Percentiles rank a stretch among this genome's conserved stretches.
phyloP scores from a whole-genome alignment of 2,113 vertebrate species.

The Etheostoma cragini region DNA sequence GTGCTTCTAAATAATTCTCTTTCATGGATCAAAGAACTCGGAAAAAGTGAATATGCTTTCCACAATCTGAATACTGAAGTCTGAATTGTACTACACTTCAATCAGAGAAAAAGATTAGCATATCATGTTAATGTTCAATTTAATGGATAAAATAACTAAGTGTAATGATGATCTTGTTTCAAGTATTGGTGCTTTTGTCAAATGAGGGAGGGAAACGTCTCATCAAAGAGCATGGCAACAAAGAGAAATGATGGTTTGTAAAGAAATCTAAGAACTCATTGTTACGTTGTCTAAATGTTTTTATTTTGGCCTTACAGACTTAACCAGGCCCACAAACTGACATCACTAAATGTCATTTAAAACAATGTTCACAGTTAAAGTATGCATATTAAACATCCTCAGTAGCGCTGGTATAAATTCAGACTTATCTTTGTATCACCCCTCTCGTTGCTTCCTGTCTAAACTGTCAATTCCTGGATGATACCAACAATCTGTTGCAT shows the following conservation, averaged over 20 bases:
- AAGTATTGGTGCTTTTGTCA: background rate
- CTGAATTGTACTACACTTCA: background rate
- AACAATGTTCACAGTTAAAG: background rate
- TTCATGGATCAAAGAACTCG: constrained; percentile 39
- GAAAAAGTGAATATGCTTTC: constrained; percentile 4
- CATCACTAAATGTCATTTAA: too few species aligned
- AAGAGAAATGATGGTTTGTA: too few species aligned
- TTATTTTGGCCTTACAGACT: too few species aligned
- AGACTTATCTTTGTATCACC: background rate
- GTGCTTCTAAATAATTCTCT: constrained; percentile 51
- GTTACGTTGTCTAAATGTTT: too few species aligned
- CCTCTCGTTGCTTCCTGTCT: background rate
- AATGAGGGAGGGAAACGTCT: background rate
- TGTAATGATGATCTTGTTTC: background rate
- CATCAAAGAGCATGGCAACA: background rate
- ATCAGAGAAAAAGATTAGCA: background rate
- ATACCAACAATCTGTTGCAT: background rate
- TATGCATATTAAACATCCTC: too few species aligned
- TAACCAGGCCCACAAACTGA: too few species aligned
- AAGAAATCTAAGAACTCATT: too few species aligned
- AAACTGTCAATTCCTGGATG: background rate
- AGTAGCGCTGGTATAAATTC: background rate
- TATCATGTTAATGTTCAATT: background rate
- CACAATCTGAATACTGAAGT: constrained; percentile 33
- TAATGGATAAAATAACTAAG: background rate